Evolutionary conservation across 2,797 vertebrate species (phyloP).

Genomic region (Pempheris klunzingeri): DNA sequence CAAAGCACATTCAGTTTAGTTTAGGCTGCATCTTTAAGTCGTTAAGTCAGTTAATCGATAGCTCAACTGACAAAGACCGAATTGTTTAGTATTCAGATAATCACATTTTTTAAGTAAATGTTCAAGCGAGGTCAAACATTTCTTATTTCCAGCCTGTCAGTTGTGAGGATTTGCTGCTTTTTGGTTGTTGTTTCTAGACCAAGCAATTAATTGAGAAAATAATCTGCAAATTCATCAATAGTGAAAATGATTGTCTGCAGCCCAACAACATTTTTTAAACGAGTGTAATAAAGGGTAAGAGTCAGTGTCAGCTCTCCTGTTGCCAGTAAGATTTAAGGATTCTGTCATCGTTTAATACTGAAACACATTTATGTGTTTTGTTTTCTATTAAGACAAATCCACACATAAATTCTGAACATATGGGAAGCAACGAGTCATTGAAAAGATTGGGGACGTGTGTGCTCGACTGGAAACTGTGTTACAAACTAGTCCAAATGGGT

Average conservation of each 20-base stretch:
- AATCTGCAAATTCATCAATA: neutral
- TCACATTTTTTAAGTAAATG: too few relatives aligned
- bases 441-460: slow-evolving; percentile 10
- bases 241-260: neutral
- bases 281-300: neutral
- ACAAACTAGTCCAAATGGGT: neutral
- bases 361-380: neutral
- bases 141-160: neutral
- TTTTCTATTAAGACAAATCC: slow-evolving; percentile 1
- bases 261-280: neutral
- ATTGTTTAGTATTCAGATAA: neutral
- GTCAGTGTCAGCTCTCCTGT: neutral
- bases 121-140: neutral
- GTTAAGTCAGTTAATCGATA: neutral
- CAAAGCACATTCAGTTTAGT: neutral
- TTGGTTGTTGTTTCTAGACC: neutral
- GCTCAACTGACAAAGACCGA: neutral
- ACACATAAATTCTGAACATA: slow-evolving; percentile 11
- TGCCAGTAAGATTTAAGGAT: neutral
- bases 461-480: neutral
- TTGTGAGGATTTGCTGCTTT: neutral
- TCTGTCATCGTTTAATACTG: neutral
- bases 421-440: neutral
- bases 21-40: neutral
- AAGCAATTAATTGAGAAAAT: neutral